These are phyloP conservation scores for Betta splendens DNA, from an alignment of 2,797 vertebrate species.

Conservation along the genomic window DNA sequence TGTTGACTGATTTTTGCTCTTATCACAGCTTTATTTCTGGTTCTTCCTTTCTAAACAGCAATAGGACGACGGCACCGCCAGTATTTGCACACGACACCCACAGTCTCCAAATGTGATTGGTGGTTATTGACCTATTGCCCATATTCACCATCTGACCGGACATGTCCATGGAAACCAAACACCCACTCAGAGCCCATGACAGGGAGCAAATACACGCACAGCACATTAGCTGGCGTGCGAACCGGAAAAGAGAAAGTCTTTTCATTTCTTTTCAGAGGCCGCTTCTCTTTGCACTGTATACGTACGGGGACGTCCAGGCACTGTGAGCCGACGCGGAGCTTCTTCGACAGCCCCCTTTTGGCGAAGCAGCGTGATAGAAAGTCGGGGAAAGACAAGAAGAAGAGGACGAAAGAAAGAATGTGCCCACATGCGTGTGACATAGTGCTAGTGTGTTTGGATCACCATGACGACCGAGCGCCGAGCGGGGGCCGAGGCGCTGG, in stretches of 20 bases:
- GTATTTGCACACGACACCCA: constrained; percentile 8
- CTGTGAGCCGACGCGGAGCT: constrained; percentile 58
- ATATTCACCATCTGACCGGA: constrained; percentile 39
- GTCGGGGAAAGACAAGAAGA: constrained; percentile 65
- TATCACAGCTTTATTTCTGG: constrained; percentile 29
- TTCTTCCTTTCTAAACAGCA: constrained; percentile 18
- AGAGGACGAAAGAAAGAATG: constrained; percentile 72
- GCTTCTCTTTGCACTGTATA: constrained; percentile 58
- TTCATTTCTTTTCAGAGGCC: constrained; percentile 19
- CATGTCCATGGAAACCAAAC: constrained; percentile 26
- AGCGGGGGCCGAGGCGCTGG: constrained; percentile 19
- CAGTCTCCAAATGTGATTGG: constrained; percentile 33
- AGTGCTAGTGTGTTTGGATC: constrained; percentile 74
- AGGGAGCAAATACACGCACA: constrained; percentile 25
- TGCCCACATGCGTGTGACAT: constrained; percentile 78
- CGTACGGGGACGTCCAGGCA: constrained; percentile 53
- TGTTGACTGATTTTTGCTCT: constrained; percentile 52
- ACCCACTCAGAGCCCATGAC: constrained; percentile 31
- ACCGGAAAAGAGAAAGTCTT: constrained; percentile 21
- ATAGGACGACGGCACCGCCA: constrained; percentile 8
- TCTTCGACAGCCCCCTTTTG: constrained; percentile 48
- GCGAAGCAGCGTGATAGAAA: constrained; percentile 64
- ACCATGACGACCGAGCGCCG: constrained; percentile 76
- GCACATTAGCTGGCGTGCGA: constrained; percentile 40
- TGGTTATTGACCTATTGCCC: constrained; percentile 21